Evolutionary conservation across 2,113 vertebrate species (phyloP).

Genomic region (Vulpes ferrilata): DNA sequence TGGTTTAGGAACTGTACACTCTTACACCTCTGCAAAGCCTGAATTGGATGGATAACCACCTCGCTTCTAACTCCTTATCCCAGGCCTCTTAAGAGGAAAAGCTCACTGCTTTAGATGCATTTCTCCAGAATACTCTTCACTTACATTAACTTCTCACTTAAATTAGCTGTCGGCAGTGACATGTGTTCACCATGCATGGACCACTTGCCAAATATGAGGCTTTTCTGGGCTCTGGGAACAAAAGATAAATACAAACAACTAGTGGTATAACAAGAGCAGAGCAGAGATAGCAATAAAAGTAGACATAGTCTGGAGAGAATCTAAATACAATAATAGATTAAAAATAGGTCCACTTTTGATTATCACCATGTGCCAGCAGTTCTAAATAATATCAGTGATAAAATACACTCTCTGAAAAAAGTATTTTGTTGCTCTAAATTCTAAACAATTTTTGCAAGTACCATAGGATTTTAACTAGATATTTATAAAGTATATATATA

Average conservation of each 20-base stretch:
- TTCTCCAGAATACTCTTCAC: not conserved
- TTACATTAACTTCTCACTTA: not conserved
- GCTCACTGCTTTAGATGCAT: not conserved
- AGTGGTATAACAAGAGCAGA: no score
- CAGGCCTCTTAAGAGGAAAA: not conserved
- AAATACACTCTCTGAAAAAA: not conserved
- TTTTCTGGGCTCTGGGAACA: not conserved
- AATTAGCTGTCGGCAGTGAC: fast-evolving
- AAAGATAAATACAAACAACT: not conserved
- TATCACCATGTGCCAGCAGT: not conserved
- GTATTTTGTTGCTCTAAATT: not conserved
- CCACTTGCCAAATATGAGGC: not conserved
- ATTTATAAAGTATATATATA: not conserved
- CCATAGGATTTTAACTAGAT: not conserved
- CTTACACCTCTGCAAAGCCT: not conserved
- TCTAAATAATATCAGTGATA: not conserved
- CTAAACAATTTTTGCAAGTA: not conserved
- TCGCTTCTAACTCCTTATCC: not conserved
- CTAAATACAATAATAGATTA: not conserved
- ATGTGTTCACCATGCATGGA: not conserved
- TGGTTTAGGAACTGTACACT: fast-evolving
- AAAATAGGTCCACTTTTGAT: not conserved
- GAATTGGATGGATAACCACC: fast-evolving
- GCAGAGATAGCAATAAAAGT: not conserved
- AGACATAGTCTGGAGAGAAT: not conserved